phyloP scores from a whole-genome alignment of 1,140 invertebrate genomes.

The Drosophila varians region DNA sequence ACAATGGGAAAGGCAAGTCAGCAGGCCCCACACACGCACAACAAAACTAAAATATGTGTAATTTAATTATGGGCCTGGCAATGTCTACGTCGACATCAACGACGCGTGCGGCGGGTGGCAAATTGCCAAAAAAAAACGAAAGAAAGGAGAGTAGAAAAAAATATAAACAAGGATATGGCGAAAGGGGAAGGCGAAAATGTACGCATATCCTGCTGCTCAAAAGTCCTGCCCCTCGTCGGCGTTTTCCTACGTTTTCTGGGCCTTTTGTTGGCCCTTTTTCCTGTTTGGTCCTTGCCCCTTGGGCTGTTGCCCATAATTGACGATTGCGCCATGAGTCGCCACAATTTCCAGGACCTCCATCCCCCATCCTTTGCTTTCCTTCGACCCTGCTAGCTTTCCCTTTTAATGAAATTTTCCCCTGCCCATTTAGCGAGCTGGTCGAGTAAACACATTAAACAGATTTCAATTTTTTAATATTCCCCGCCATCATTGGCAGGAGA shows the following conservation, averaged over 20 bases:
- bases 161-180: background rate
- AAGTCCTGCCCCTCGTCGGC: slow-evolving; percentile 45
- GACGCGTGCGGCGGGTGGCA: slow-evolving; percentile 74
- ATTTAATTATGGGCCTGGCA: slow-evolving; percentile 75
- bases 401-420: slow-evolving; percentile 62
- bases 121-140: slow-evolving; percentile 66
- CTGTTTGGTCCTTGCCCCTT: slow-evolving; percentile 41
- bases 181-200: slow-evolving; percentile 47
- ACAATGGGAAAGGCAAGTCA: slow-evolving; percentile 69
- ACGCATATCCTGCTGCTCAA: slow-evolving; percentile 80
- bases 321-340: slow-evolving; percentile 79
- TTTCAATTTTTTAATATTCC: slow-evolving; percentile 65
- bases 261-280: slow-evolving; percentile 57
- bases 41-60: slow-evolving; percentile 59
- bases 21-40: slow-evolving; percentile 50
- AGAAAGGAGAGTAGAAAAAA: slow-evolving; percentile 13
- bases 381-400: slow-evolving; percentile 24
- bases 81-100: slow-evolving; percentile 13
- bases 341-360: slow-evolving; percentile 44
- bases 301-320: slow-evolving; percentile 78
- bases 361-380: slow-evolving; percentile 6
- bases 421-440: slow-evolving; percentile 41
- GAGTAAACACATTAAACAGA: slow-evolving; percentile 66
- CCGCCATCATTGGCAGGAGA: slow-evolving; percentile 4
- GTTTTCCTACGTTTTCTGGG: slow-evolving; percentile 58